A percentile compares a stretch with the other conserved stretches of the same genome.
Conservation (phyloP, 2,113 vertebrate species). For the Thunnus maccoyii region DNA sequence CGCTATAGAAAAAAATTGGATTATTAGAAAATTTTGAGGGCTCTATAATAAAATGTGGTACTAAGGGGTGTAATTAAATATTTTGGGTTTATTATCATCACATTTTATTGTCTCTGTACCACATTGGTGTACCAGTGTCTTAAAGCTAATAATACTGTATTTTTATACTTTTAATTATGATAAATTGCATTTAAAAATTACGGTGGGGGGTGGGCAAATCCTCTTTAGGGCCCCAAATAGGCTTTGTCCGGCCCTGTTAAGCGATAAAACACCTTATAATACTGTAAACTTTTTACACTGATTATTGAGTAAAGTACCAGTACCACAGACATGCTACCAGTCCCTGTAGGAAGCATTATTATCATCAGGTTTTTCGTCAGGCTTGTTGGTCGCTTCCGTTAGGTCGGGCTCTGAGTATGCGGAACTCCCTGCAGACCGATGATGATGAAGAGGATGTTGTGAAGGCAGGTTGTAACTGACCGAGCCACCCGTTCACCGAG, state of each 20-base stretch:
- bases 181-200: too few species aligned
- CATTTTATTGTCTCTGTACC: too few species aligned
- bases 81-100: too few species aligned
- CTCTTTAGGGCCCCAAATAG: neutral
- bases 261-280: neutral
- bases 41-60: too few species aligned
- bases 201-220: too few species aligned
- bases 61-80: too few species aligned
- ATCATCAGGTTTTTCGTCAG: neutral
- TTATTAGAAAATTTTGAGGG: too few species aligned
- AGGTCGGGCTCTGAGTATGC: slow-evolving; percentile 65
- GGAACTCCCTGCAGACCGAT: slow-evolving; percentile 74
- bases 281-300: neutral
- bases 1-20: too few species aligned
- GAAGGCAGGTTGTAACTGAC: slow-evolving; percentile 70
- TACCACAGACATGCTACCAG: neutral
- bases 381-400: slow-evolving; percentile 27
- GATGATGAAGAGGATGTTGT: slow-evolving; percentile 71
- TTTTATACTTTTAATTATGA: too few species aligned
- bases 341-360: neutral
- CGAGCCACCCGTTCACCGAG: slow-evolving; percentile 32
- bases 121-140: too few species aligned
- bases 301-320: neutral
- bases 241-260: neutral
- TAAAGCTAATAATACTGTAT: too few species aligned